Conservation (phyloP, 2,797 vertebrate species). For the Phoeniculus purpureus region DNA sequence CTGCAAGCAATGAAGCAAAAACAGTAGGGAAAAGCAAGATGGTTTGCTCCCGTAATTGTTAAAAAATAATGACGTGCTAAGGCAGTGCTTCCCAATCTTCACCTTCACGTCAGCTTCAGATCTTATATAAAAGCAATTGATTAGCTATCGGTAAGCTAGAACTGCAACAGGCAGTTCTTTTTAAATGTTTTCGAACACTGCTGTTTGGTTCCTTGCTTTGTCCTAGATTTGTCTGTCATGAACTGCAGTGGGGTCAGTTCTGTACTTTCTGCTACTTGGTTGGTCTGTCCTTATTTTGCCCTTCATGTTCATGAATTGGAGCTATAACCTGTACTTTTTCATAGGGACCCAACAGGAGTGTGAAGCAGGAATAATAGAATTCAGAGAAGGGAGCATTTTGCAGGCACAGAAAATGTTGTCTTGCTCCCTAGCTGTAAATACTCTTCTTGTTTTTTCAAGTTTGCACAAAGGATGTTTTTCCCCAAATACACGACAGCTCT, state of each 20-base stretch:
- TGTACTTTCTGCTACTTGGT: background rate
- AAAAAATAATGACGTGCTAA: background rate
- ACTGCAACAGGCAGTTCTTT: background rate
- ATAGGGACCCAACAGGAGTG: background rate
- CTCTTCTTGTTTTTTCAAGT: background rate
- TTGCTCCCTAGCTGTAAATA: slow-evolving; percentile 19
- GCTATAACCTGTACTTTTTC: background rate
- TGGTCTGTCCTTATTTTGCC: slow-evolving; percentile 8
- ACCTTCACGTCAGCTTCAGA: background rate
- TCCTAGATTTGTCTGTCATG: slow-evolving; percentile 21
- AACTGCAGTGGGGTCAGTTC: background rate
- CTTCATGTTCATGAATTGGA: background rate
- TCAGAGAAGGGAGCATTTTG: background rate
- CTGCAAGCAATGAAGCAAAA: background rate
- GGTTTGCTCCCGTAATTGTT: background rate
- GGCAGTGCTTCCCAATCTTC: background rate
- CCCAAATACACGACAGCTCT: background rate
- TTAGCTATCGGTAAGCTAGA: background rate
- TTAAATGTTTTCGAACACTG: background rate
- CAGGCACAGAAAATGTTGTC: background rate
- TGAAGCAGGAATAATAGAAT: background rate
- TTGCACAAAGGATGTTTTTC: slow-evolving; percentile 25
- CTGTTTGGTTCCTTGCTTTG: slow-evolving; percentile 11
- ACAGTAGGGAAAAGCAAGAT: background rate
- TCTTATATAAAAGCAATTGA: background rate